Percentiles rank a stretch among this genome's conserved stretches.
These are phyloP conservation scores for Magallana nippona DNA, from an alignment of 2,888 invertebrate genomes.

Conservation along the genomic window DNA sequence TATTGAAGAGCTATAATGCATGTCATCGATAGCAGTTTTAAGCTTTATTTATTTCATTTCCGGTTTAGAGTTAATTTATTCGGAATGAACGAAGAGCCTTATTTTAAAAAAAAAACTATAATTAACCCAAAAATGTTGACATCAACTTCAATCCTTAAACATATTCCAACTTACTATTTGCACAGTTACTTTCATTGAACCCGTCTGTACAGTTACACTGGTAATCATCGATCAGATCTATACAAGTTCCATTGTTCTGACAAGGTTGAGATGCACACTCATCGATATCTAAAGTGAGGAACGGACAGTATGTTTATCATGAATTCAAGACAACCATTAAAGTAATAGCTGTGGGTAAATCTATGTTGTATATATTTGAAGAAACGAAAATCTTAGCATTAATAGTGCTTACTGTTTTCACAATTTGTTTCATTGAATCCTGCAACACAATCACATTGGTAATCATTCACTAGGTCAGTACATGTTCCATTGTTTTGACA, in stretches of 20 bases:
- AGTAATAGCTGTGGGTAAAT: too few species aligned
- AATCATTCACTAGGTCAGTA: background rate
- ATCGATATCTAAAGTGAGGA: background rate
- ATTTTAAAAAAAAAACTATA: too few species aligned
- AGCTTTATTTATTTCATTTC: too few species aligned
- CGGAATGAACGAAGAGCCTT: too few species aligned
- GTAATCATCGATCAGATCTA: background rate
- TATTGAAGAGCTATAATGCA: too few species aligned
- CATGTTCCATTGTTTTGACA: slow-evolving; percentile 31
- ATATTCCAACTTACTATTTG: background rate
- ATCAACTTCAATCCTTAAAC: too few species aligned
- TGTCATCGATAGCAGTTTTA: too few species aligned
- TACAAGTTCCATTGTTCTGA: slow-evolving; percentile 1
- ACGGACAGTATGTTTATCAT: too few species aligned
- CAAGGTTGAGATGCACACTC: background rate
- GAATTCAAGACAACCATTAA: too few species aligned
- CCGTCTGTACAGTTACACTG: background rate
- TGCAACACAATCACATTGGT: background rate
- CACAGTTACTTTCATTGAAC: background rate
- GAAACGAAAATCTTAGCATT: background rate
- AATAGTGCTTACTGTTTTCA: background rate
- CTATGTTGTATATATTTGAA: too few species aligned
- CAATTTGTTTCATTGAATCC: background rate
- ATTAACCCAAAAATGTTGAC: too few species aligned
- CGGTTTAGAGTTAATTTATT: too few species aligned